phyloP scores from a whole-genome alignment of 2,113 vertebrate species.

The Electrona antarctica region DNA sequence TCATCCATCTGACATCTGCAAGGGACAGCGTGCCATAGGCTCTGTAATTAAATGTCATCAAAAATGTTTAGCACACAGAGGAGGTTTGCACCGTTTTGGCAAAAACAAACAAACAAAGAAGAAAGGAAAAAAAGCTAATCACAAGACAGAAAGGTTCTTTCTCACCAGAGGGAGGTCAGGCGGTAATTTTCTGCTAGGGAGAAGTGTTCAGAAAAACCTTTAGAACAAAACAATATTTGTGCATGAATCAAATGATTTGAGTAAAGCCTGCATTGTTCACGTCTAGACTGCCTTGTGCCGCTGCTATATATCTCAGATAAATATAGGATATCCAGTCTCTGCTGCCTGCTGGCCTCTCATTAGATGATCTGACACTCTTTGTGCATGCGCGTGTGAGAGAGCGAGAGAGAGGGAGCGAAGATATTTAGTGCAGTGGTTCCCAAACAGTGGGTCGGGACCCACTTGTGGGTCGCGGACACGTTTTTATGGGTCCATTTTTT shows the following conservation, averaged over 20 bases:
- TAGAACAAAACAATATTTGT: no score
- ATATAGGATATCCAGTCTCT: constrained; percentile 56
- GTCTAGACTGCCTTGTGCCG: constrained; percentile 66
- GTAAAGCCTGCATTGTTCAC: constrained; percentile 42
- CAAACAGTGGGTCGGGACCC: no score
- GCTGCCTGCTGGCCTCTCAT: constrained; percentile 36
- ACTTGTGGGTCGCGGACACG: no score
- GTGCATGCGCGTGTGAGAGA: constrained; percentile 29
- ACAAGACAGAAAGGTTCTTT: not conserved
- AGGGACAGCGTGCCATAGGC: constrained; percentile 21
- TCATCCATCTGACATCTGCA: constrained; percentile 31
- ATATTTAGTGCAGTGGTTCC: not conserved
- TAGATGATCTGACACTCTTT: constrained; percentile 33
- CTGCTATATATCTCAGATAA: constrained; percentile 69
- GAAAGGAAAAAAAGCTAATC: no score
- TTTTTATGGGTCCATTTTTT: no score
- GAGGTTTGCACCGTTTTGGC: no score
- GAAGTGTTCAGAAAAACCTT: not conserved
- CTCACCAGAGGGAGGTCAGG: no score
- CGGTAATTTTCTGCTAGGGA: not conserved
- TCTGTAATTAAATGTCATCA: constrained; percentile 39
- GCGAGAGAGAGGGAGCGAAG: not conserved
- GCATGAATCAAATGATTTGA: constrained; percentile 4
- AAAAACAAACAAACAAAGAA: no score
- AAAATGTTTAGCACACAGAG: constrained; percentile 22